Evolutionary conservation across 2,797 vertebrate species (phyloP).

Genomic region (Alcedo atthis): DNA sequence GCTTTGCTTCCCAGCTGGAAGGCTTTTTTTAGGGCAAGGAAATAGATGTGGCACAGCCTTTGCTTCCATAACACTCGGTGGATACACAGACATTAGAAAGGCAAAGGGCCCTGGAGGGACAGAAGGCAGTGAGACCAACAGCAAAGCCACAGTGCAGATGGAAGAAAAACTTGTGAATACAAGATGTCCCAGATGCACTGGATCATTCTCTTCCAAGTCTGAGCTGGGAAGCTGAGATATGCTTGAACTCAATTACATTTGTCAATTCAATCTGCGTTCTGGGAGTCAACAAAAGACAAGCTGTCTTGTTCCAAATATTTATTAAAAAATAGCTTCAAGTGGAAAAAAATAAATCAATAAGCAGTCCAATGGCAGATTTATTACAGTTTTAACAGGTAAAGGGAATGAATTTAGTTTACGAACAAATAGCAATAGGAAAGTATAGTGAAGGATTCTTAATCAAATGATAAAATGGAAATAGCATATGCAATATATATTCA

Average conservation of each 20-base stretch:
- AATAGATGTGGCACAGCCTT: neutral
- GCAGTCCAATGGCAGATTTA: conserved; percentile 6
- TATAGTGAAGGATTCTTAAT: conserved; percentile 8
- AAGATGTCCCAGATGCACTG: neutral
- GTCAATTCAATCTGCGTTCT: neutral
- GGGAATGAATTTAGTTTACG: neutral
- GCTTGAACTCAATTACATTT: neutral
- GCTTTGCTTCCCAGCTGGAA: neutral
- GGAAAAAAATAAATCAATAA: neutral
- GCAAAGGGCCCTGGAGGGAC: neutral
- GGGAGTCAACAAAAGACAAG: conserved; percentile 9
- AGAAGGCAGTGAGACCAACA: accelerated
- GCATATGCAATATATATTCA: neutral
- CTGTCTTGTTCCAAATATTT: conserved; percentile 27
- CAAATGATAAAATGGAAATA: conserved; percentile 29
- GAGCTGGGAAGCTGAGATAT: neutral
- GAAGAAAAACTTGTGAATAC: neutral
- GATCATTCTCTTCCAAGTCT: neutral
- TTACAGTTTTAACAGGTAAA: conserved; percentile 52
- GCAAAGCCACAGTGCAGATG: neutral
- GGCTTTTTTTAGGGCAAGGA: neutral
- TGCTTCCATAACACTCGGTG: accelerated
- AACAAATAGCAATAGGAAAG: conserved; percentile 26
- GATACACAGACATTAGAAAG: accelerated
- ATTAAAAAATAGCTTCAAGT: conserved; percentile 38